Percentiles rank a stretch among this genome's conserved stretches.
Evolutionary conservation across 2,113 vertebrate genomes (phyloP).

Genomic region (Hemibagrus wyckioides): DNA sequence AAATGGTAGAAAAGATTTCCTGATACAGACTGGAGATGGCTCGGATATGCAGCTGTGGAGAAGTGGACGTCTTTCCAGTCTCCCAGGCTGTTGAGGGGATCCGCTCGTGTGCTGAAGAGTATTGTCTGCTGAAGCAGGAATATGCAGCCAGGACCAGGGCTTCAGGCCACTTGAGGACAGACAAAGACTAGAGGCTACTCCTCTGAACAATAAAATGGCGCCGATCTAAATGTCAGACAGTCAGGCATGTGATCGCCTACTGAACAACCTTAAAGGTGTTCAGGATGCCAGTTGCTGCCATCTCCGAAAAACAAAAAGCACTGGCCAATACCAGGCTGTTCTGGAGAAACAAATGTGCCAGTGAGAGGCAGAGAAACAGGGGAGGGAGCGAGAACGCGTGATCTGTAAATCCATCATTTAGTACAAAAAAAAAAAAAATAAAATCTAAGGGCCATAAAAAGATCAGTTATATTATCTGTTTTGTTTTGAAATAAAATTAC

Average conservation of each 20-base stretch:
- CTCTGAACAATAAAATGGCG: slow-evolving; percentile 16
- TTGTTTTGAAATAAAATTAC: too few species aligned
- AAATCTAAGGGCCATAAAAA: slow-evolving; percentile 5
- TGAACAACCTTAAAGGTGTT: slow-evolving; percentile 35
- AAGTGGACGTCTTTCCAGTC: neutral
- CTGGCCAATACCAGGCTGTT: slow-evolving; percentile 40
- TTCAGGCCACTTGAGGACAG: slow-evolving; percentile 15
- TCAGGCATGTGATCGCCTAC: slow-evolving; percentile 49
- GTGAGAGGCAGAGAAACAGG: slow-evolving; percentile 52
- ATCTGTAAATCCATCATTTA: slow-evolving; percentile 62
- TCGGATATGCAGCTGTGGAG: neutral
- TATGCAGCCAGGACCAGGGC: neutral
- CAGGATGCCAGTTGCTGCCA: slow-evolving; percentile 20
- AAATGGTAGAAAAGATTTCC: neutral
- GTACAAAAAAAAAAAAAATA: slow-evolving; percentile 71
- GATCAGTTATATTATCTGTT: neutral
- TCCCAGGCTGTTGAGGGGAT: slow-evolving; percentile 2
- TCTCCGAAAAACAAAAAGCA: slow-evolving; percentile 27
- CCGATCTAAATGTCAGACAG: neutral
- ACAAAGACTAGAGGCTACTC: slow-evolving; percentile 29
- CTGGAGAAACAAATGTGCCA: slow-evolving; percentile 34
- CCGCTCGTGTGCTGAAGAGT: neutral
- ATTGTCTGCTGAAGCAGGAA: neutral
- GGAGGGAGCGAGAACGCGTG: slow-evolving; percentile 48
- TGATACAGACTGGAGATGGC: neutral